These are phyloP conservation scores for Parotia lawesii DNA, from an alignment of 2,113 vertebrate genomes.

Conservation along the genomic window DNA sequence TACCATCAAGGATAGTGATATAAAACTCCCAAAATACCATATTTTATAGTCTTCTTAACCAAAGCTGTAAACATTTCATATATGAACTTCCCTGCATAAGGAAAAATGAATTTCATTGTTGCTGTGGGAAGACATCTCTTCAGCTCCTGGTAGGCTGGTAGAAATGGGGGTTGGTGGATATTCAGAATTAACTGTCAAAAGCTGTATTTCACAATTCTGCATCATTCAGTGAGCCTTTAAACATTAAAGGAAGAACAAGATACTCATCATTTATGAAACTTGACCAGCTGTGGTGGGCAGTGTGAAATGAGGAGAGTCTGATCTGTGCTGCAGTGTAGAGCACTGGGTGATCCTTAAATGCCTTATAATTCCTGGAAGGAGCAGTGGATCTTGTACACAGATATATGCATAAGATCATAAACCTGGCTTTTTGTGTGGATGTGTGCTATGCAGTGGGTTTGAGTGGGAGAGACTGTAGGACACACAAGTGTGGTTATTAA, in stretches of 20 bases:
- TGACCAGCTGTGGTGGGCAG: not conserved
- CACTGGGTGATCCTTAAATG: not conserved
- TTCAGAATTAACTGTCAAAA: not conserved
- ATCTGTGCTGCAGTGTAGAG: accelerated
- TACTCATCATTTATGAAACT: not conserved
- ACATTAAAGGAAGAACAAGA: not conserved
- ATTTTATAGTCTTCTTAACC: not conserved
- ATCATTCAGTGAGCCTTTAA: not conserved
- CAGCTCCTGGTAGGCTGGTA: not conserved
- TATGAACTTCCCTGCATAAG: not conserved
- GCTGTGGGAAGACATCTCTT: not conserved
- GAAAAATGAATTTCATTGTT: not conserved
- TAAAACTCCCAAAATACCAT: not conserved
- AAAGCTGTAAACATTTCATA: not conserved
- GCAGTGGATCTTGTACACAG: not conserved
- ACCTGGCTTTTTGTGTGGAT: not conserved
- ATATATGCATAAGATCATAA: not conserved
- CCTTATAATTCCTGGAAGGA: not conserved
- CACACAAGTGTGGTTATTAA: not conserved
- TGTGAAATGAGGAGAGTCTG: not conserved
- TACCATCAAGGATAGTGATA: not conserved
- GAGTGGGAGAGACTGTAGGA: not conserved
- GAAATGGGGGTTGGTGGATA: not conserved
- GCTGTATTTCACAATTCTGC: not conserved
- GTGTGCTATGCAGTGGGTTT: not conserved